Percentiles rank a stretch among this genome's conserved stretches.
These are phyloP conservation scores for Lingula anatina DNA, from an alignment of 2,888 invertebrate species.

Conservation along the genomic window DNA sequence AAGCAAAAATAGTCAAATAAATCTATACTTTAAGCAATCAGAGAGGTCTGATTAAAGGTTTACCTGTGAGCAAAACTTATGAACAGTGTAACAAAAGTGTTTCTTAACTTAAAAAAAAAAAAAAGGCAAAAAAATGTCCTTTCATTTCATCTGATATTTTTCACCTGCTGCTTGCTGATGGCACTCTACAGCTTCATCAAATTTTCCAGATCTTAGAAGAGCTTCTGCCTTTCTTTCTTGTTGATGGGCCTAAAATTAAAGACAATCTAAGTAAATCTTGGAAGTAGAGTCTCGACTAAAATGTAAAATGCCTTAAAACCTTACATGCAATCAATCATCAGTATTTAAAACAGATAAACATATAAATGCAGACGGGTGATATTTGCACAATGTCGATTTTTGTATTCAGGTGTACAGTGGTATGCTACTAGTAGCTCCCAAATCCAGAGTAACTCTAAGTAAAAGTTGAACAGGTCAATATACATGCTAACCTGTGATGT, in stretches of 20 bases:
- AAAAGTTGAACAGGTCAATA: no score
- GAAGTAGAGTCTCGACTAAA: no score
- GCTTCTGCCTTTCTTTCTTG: constrained; percentile 69
- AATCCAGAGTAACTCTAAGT: no score
- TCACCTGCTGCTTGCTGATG: constrained; percentile 64
- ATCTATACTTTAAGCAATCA: background rate
- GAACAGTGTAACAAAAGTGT: background rate
- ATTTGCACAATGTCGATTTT: no score
- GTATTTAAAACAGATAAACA: no score
- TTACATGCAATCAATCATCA: no score
- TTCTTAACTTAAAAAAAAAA: background rate
- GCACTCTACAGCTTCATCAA: constrained; percentile 69
- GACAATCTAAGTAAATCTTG: constrained; percentile 1
- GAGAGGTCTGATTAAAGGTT: background rate
- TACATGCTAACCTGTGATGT: no score
- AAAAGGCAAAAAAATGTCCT: background rate
- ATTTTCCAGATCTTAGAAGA: constrained; percentile 62
- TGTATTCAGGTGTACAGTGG: no score
- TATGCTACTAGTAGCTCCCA: no score
- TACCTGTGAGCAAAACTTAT: background rate
- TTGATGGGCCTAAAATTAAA: constrained; percentile 64
- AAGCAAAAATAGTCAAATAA: background rate
- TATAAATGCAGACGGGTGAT: no score
- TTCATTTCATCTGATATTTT: background rate
- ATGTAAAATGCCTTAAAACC: no score